Evolutionary conservation across 2,113 vertebrate species (phyloP), one percentile per base, ranked within the genome.

Genomic region (Fregata magnificens): DNA sequence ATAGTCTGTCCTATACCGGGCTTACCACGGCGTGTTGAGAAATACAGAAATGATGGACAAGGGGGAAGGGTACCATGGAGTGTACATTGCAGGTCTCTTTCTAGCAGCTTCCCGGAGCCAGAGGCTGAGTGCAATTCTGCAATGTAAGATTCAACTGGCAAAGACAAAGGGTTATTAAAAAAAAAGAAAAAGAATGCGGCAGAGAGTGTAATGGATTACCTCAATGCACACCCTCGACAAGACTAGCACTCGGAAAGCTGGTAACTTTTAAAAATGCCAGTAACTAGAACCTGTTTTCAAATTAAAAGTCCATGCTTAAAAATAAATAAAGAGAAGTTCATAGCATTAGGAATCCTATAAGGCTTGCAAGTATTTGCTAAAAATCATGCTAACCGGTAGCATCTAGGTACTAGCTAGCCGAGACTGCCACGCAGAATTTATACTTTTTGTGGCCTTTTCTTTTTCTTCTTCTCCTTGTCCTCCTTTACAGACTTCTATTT

Each of bases 401-500:
- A 98, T 97, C 98, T 96, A 97, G 97, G 98, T 98, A 96, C 97
- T 94, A 98, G 97, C 83, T 97, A 94, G 97, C 97, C 32, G 55
- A 98, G 96, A 95, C 87, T 69, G 96, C 93, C 62, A 91, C 95
- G 97, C 86, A 82, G 97, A 95, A 96, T 53, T 97, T 81, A 96
- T 93, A 97, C 71, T 97, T 96, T 94, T 90, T 94, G 97, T 95
- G 97, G 97, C 96, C 95, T 97, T 97, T 95, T 92, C 63, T 73
- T 86, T 93, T 91, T 96, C 96, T 85, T 96, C 95, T 94, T 95
- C 66, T 96, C 79, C 76, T 93, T 97, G 95, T 97, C 97, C 97
- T 91, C 91, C 96, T 97, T 98, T 98, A 98, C 98, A 98, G 98
- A 98, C 96, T 98, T 98, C 97, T 98, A 97, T 99, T 98, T 99